Base-by-base conservation (phyloP, 2,797 vertebrate genomes). In the Sebastes nivosus region DNA sequence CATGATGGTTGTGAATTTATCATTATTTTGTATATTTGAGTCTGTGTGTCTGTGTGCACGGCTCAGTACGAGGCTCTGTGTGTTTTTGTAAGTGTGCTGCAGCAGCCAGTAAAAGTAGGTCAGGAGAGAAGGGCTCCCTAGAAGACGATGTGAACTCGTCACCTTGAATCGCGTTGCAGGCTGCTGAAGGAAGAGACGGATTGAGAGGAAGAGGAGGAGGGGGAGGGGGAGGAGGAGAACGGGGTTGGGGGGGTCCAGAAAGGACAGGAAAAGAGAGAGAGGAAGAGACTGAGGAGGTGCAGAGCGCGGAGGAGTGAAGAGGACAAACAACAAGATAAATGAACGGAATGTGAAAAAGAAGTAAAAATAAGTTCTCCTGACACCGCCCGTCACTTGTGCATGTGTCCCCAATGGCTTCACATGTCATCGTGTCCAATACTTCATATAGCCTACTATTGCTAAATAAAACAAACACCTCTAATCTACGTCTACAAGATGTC, bases 91-190 rank as follows among this genome's bases (percentile, higher is more conserved):
- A 54, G 70, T 24, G 75, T 22, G 34, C 59, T 80, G 80, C 85
- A 81, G 75, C 71, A 87, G 79, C 79, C 84, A 81, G 85, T 77
- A 71, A 93, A 97, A 96, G 94, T 97, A 97, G 96, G 96, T 97
- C 96, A 97, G 88, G 80, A 94, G 93, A 94, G 93, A 93, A 89
- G 93, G 94, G 93, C 95, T 95, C 93, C 93, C 94, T 82, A 76
- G 95, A 95, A 94, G 91, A 95, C 91, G 94, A 94, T 92, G 88
- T 96, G 95, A 97, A 97, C 96, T 96, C 96, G 94, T 97, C 96
- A 97, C 96, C 96, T 96, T 94, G 86, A 93, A 97, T 95, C 91
- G 93, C 89, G 94, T 95, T 95, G 91, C 94, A 87, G 87, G 78
- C 92, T 88, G 90, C 85, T 92, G 93, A 92, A 81, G 90, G 89